A percentile compares a stretch with the other conserved stretches of the same genome.
These are phyloP conservation scores for Dolomedes plantarius DNA, from an alignment of 2,888 invertebrate genomes.

Conservation along the genomic window DNA sequence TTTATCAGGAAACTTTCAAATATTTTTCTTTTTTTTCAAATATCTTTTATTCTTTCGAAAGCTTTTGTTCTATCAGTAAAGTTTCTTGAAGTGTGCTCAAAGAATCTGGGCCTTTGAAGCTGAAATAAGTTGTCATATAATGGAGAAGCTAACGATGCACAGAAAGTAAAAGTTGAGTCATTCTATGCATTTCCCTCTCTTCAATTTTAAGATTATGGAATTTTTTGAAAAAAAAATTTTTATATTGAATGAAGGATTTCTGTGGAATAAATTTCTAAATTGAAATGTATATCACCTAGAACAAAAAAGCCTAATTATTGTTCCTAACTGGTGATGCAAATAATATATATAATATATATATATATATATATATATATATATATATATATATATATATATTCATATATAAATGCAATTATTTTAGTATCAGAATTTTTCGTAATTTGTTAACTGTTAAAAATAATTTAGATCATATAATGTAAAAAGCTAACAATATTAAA, in stretches of 20 bases:
- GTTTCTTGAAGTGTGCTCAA: background rate
- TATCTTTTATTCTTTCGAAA: background rate
- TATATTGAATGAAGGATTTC: background rate
- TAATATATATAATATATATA: too few species aligned
- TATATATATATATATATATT: too few species aligned
- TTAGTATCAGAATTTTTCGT: too few species aligned
- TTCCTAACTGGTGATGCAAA: too few species aligned
- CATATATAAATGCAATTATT: too few species aligned
- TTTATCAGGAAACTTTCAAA: background rate
- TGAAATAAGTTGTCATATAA: conserved; percentile 1
- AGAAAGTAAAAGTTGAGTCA: background rate
- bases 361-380: too few species aligned
- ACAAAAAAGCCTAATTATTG: too few species aligned
- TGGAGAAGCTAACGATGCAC: background rate
- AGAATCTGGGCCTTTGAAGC: background rate
- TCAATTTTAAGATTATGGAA: background rate
- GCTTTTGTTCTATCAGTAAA: conserved; percentile 1
- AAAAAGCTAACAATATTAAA: too few species aligned
- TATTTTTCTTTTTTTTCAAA: background rate
- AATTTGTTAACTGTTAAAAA: too few species aligned
- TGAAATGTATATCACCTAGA: too few species aligned
- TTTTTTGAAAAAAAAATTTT: background rate
- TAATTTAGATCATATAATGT: too few species aligned
- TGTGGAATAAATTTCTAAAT: too few species aligned
- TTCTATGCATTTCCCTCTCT: background rate